A percentile compares a stretch with the other conserved stretches of the same genome.
Evolutionary conservation across 2,888 invertebrate species (phyloP).

Genomic region (Acutogordius australiensis): DNA sequence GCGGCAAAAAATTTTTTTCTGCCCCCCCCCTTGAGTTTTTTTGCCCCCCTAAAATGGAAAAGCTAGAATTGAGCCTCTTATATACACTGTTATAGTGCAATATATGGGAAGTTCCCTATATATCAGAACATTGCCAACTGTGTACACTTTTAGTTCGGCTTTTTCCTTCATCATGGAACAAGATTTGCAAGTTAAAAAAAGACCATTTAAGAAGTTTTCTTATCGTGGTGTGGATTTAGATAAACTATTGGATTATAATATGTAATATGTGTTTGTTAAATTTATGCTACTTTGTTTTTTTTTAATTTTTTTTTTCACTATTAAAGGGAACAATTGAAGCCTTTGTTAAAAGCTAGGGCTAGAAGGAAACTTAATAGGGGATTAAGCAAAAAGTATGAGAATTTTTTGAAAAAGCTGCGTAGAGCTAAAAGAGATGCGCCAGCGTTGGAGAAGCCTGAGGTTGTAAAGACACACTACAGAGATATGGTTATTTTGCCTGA

Average conservation of each 20-base stretch:
- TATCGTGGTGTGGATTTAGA: slow-evolving; percentile 96
- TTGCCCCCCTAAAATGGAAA: too few species aligned
- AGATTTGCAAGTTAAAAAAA: slow-evolving; percentile 40
- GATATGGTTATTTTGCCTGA: slow-evolving; percentile 99
- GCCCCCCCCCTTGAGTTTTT: too few species aligned
- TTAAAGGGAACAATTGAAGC: slow-evolving; percentile 82
- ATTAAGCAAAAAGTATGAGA: slow-evolving; percentile 64
- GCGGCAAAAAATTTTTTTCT: too few species aligned
- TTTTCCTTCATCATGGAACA: too few species aligned
- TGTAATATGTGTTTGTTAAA: too few species aligned
- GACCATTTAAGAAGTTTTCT: slow-evolving; percentile 97
- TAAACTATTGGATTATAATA: slow-evolving; percentile 15
- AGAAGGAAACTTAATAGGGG: slow-evolving; percentile 55
- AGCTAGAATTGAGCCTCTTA: too few species aligned
- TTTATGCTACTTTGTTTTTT: too few species aligned
- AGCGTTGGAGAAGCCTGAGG: slow-evolving; percentile 85
- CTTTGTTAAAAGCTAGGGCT: slow-evolving; percentile 70
- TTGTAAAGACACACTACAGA: slow-evolving; percentile 85
- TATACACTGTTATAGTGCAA: too few species aligned
- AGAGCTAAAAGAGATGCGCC: slow-evolving; percentile 45
- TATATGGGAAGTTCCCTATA: too few species aligned
- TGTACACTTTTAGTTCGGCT: too few species aligned
- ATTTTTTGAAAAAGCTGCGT: slow-evolving; percentile 69
- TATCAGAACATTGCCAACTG: too few species aligned
- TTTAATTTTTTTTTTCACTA: too few species aligned